Percentiles rank a stretch among this genome's conserved stretches.
phyloP scores from a whole-genome alignment of 1,140 invertebrate genomes.

The Drosophila pachea region DNA sequence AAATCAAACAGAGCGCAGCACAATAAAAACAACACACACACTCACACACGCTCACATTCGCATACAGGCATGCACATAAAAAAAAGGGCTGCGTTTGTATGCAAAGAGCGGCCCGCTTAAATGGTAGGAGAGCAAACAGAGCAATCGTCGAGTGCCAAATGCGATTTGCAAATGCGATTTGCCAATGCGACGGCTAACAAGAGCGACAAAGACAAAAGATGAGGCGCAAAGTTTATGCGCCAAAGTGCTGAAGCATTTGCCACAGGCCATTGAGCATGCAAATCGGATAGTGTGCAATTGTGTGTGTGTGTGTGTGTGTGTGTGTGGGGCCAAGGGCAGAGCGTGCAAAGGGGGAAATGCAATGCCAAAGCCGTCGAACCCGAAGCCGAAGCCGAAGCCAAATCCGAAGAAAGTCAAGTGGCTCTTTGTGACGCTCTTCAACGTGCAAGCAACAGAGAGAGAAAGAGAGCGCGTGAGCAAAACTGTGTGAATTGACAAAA shows the following conservation, averaged over 20 bases:
- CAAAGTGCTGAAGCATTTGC: conserved; percentile 44
- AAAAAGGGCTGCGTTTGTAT: conserved; percentile 44
- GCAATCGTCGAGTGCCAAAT: conserved; percentile 19
- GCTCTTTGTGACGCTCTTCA: conserved; percentile 57
- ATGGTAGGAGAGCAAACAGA: conserved; percentile 12
- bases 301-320: no score
- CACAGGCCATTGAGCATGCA: conserved; percentile 55
- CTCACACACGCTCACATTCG: no score
- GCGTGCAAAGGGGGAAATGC: conserved; percentile 2
- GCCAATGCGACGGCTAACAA: conserved; percentile 1
- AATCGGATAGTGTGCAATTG: conserved; percentile 29
- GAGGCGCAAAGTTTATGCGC: conserved; percentile 48
- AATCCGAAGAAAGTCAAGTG: conserved; percentile 66
- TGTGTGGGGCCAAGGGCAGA: conserved; percentile 18
- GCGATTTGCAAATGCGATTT: conserved; percentile 14
- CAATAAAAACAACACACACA: conserved; percentile 26
- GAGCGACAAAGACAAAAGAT: conserved; percentile 17
- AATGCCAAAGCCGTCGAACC: neutral
- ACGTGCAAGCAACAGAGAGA: neutral
- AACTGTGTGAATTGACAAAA: conserved; percentile 11
- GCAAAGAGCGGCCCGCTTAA: conserved; percentile 36
- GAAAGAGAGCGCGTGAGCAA: conserved; percentile 23
- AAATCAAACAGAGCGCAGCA: conserved; percentile 31
- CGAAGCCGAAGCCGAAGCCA: conserved; percentile 18
- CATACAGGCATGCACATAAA: conserved; percentile 6